A percentile compares a stretch with the other conserved stretches of the same genome.
Conservation (phyloP, 2,888 invertebrate genomes). For the Ametastegia equiseti region DNA sequence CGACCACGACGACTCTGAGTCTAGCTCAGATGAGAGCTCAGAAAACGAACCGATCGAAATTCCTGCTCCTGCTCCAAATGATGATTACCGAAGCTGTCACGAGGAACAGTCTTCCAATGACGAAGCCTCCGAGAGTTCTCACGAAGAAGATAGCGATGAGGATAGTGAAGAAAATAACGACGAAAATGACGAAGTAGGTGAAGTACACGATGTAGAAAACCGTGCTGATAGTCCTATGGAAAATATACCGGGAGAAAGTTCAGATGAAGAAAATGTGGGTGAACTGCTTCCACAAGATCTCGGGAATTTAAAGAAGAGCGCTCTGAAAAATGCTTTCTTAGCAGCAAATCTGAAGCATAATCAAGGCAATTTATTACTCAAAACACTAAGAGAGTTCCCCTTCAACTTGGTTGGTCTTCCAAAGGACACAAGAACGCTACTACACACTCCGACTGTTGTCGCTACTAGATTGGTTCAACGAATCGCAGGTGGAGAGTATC, state of each 20-base stretch:
- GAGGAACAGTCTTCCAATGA: background rate
- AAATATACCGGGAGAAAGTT: background rate
- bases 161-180: background rate
- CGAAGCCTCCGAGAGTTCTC: slow-evolving; percentile 8
- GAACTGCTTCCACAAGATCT: background rate
- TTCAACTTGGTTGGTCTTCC: slow-evolving; percentile 46
- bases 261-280: background rate
- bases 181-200: background rate
- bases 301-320: background rate
- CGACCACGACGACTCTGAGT: background rate
- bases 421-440: slow-evolving; percentile 46
- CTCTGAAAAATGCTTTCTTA: background rate
- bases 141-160: background rate
- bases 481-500: slow-evolving; percentile 48
- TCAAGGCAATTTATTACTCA: slow-evolving; percentile 45
- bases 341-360: background rate
- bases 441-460: background rate
- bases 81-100: background rate
- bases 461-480: slow-evolving; percentile 39
- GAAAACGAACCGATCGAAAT: background rate
- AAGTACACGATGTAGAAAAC: background rate
- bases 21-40: background rate
- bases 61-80: background rate
- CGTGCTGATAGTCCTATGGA: background rate
- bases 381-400: slow-evolving; percentile 41